Evolutionary conservation across 92 coral and sea anemone species (phyloP), one percentile per base, ranked within the genome.

Genomic region (Diadumene lineata): DNA sequence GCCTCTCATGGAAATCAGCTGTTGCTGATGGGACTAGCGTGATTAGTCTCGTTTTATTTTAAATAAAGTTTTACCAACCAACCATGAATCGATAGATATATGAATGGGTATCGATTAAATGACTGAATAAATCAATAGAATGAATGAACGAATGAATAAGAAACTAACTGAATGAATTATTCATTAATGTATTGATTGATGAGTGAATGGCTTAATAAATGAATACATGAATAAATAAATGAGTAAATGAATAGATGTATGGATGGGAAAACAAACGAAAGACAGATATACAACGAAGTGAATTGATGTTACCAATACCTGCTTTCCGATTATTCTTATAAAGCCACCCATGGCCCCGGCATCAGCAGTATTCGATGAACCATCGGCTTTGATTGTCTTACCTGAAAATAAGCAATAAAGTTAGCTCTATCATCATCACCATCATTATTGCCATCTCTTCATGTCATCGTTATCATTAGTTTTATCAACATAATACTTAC

Each of bases 261-360:
- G 65, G 28, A 60, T 23, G 7, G 31, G 31, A 60, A 60, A 32
- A 8, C 8, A 32, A 25, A 18, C 1, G 6, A 60, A 8, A 18
- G 65, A 60, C 11, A 23, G 65, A 60, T 60, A 9, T 11, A 55
- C 61, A 55, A 2, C 11, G 17, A 22, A 58, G 64, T 58, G 31
- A 2, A 9, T 58, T 58, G n/a, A 26, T 80, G 4, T 60, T 13
- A 38, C 13, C 6, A 38, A 38, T 38, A 89, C 96, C 84, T 72
- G 18, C 0, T 48, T 82, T 24, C 88, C 96, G 15, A 30, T 31
- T 10, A 89, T 50, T 15, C 96, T 80, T 53, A 90, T 80, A 11
- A 80, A 70, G 60, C 96, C 96, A 19, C 96, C 96, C 87, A 83
- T 90, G 48, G 89, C 89, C 15, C 84, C 89, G 11, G 60, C 56